Base-by-base conservation (phyloP, 1,140 invertebrate genomes). In the Octopus sinensis region DNA sequence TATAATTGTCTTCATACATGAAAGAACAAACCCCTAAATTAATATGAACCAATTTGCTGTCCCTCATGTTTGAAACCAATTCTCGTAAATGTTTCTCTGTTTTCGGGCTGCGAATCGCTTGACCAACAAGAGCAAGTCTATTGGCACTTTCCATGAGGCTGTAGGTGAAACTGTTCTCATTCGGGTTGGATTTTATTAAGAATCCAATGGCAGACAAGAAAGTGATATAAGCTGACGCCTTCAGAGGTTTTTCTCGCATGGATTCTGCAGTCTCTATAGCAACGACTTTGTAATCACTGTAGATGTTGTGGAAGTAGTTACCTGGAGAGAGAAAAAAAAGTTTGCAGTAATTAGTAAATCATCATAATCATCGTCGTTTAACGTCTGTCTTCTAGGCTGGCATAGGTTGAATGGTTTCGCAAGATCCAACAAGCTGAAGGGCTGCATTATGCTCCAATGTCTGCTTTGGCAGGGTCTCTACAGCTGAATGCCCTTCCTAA, bases 11-110 rank as follows among this genome's bases (percentile, higher is more conserved):
- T 4, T 93, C 88, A 93, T 95, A 96, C 76, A 96, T 93, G 6
- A 96, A 84, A 6, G 95, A 95, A 82, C 93, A 90, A 17, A 96
- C 87, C 12, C 94, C 94, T 4, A 96, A 91, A 87, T 92, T 95
- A 10, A 92, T 86, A 75, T 93, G 91, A 53, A 94, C 92, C 4
- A 96, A 87, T 43, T 93, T 90, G 30, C 93, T 93, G 86, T 94
- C 91, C 86, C 95, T 95, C 52, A 93, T 92, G 86, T 92, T 93
- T 79, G 91, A 90, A 76, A 93, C 92, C 6, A 96, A 84, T 82
- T 90, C 92, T 76, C 93, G 89, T n/a, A 96, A 85, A 88, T 95
- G 93, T 10, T 92, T 86, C 62, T 92, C 90, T 13, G 94, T 92
- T 71, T 82, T 82, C 0, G 93, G 92, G 91, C 95, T 96, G 54